phyloP scores from a whole-genome alignment of 2,113 vertebrate genomes.

The Maccullochella peelii region DNA sequence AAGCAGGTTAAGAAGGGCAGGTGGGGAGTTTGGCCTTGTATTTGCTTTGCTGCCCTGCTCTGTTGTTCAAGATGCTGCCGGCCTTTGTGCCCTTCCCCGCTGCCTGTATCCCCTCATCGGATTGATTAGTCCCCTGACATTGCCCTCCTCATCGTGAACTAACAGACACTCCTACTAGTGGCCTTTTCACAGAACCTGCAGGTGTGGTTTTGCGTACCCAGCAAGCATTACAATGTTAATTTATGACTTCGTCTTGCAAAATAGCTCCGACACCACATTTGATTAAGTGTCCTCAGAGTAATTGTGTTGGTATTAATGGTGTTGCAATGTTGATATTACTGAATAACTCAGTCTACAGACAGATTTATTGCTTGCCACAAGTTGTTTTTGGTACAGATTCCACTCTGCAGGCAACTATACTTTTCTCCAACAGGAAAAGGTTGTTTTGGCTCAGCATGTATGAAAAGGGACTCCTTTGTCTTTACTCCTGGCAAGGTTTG shows the following conservation, averaged over 20 bases:
- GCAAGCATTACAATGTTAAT: slow-evolving; percentile 37
- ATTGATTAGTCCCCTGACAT: slow-evolving; percentile 62
- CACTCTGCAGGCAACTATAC: slow-evolving; percentile 2
- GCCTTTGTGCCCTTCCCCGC: slow-evolving; percentile 33
- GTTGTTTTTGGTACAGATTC: slow-evolving; percentile 63
- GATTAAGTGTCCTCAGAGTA: slow-evolving; percentile 58
- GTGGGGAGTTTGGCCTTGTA: slow-evolving; percentile 12
- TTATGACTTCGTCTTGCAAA: slow-evolving; percentile 61
- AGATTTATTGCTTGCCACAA: slow-evolving; percentile 52
- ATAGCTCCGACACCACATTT: slow-evolving; percentile 51
- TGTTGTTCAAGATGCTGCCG: background rate
- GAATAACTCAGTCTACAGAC: slow-evolving; percentile 50
- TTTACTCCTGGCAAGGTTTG: slow-evolving; percentile 23
- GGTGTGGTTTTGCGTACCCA: slow-evolving; percentile 36
- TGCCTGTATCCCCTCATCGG: slow-evolving; percentile 14
- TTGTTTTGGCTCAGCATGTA: slow-evolving; percentile 26
- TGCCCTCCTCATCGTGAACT: slow-evolving; percentile 28
- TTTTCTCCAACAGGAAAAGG: slow-evolving; percentile 15
- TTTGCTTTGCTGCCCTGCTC: background rate
- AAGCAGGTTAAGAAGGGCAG: background rate
- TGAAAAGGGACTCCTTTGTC: slow-evolving; percentile 39
- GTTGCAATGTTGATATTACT: slow-evolving; percentile 61
- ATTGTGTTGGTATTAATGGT: slow-evolving; percentile 62
- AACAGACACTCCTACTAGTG: slow-evolving; percentile 16
- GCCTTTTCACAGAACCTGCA: slow-evolving; percentile 37